Conservation (phyloP, 2,888 invertebrate genomes). For the Drosophila infuscata region DNA sequence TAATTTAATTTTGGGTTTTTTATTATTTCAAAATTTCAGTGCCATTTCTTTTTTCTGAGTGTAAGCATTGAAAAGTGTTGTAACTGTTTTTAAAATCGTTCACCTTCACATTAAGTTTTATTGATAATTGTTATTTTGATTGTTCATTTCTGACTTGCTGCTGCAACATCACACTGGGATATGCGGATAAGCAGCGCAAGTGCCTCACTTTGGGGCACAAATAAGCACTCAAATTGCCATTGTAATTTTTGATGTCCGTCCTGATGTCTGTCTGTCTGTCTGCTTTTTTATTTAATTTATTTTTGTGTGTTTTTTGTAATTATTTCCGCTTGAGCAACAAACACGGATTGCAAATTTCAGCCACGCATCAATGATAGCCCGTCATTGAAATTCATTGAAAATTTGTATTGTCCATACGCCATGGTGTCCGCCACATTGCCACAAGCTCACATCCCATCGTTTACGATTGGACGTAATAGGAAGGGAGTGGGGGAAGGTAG, state of each 20-base stretch:
- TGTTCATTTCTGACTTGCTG: neutral
- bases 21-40: neutral
- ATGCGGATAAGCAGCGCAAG: constrained; percentile 1
- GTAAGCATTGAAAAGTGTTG: neutral
- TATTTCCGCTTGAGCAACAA: constrained; percentile 70
- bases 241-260: constrained; percentile 39
- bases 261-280: constrained; percentile 12
- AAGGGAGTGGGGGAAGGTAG: neutral
- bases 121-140: constrained; percentile 14
- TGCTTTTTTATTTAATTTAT: constrained; percentile 25
- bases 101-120: constrained; percentile 1
- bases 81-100: neutral
- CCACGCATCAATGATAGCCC: constrained; percentile 79
- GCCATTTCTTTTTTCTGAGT: neutral
- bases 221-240: constrained; percentile 25
- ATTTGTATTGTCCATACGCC: constrained; percentile 73
- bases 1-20: neutral
- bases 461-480: constrained; percentile 6
- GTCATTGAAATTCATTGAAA: constrained; percentile 71
- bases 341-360: constrained; percentile 77
- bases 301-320: constrained; percentile 50
- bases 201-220: constrained; percentile 30
- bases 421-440: constrained; percentile 38
- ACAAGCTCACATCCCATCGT: constrained; percentile 39
- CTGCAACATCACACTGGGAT: constrained; percentile 10